Base-by-base conservation (phyloP, 2,888 invertebrate species). In the Athrips mouffetella region DNA sequence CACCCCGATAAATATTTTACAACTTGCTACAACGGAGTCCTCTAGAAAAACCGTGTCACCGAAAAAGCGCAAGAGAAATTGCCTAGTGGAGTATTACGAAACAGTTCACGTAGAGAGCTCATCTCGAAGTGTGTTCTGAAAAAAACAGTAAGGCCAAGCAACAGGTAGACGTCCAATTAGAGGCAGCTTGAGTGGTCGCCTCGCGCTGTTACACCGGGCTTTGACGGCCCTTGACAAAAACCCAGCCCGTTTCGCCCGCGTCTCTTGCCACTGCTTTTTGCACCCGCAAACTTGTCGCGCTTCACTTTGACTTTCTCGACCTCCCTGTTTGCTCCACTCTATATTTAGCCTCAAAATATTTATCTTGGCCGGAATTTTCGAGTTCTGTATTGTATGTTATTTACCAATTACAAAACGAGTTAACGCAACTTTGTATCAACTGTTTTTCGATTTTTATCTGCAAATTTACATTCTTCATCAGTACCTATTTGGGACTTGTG, bases 91-190 rank as follows among this genome's bases (percentile, higher is more conserved):
- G 62, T 68, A 76, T 80, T 78, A 75, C 62, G 57, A 78, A 72
- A 72, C 75, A 59, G 67, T 80, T 75, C 73, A 78, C 76, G 78
- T 77, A 73, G 67, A 75, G 71, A 65, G 70, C 73, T 80, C 74
- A 71, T 76, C 77, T 66, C 65, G 51, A 64, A 70, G 69, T 67
- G 71, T 74, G 67, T 73, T 76, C 68, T 65, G 44, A 39, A 45
- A 75, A 79, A 82, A 78, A 76, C 70, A 69, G 70, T 73, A 75
- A 78, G 77, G 67, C 63, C 69, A 71, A 71, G 82, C 87, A 88
- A 88, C 87, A 87, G 87, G 87, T 88, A 84, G 81, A 78, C 77
- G 73, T 81, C 86, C 88, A 87, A 87, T 88, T 87, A 88, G 80
- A 62, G 71, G 74, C 72, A 77, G 75, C 76, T 79, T 73, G 76